A percentile compares a stretch with the other conserved stretches of the same genome.
These are phyloP conservation scores for Drosophila algonquin DNA, from an alignment of 2,888 invertebrate genomes.

Conservation along the genomic window DNA sequence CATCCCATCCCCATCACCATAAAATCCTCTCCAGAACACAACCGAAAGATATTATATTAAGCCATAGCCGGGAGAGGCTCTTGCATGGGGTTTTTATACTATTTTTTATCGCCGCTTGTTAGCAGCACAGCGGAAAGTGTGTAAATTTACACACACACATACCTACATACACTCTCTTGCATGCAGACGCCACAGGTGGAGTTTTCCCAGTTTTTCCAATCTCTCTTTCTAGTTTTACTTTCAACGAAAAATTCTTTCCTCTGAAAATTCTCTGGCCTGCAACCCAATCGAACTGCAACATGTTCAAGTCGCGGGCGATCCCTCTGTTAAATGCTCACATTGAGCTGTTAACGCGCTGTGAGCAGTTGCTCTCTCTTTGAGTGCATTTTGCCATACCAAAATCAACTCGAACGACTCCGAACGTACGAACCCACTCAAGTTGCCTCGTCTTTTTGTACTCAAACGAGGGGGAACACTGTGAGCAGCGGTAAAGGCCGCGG, in stretches of 20 bases:
- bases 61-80: conserved; percentile 14
- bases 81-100: conserved; percentile 31
- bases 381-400: not conserved
- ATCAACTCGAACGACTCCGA: too few species aligned
- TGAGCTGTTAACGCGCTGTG: conserved; percentile 34
- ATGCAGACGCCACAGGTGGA: conserved; percentile 52
- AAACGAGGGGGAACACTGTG: too few species aligned
- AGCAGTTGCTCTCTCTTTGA: conserved; percentile 1
- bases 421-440: too few species aligned
- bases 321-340: conserved; percentile 28
- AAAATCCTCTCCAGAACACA: conserved; percentile 55
- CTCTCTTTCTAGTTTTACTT: conserved; percentile 58
- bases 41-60: conserved; percentile 36
- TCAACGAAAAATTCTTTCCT: conserved; percentile 47
- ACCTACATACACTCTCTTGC: conserved; percentile 48
- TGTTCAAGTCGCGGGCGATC: conserved; percentile 26
- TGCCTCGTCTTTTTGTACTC: too few species aligned
- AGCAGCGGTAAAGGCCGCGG: too few species aligned
- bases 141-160: conserved; percentile 69
- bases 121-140: conserved; percentile 68
- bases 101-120: conserved; percentile 68
- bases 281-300: conserved; percentile 9
- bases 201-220: conserved; percentile 13
- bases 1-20: not conserved
- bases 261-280: not conserved